These are phyloP conservation scores for Leptopilina boulardi DNA, from an alignment of 1,140 invertebrate genomes.

Conservation along the genomic window DNA sequence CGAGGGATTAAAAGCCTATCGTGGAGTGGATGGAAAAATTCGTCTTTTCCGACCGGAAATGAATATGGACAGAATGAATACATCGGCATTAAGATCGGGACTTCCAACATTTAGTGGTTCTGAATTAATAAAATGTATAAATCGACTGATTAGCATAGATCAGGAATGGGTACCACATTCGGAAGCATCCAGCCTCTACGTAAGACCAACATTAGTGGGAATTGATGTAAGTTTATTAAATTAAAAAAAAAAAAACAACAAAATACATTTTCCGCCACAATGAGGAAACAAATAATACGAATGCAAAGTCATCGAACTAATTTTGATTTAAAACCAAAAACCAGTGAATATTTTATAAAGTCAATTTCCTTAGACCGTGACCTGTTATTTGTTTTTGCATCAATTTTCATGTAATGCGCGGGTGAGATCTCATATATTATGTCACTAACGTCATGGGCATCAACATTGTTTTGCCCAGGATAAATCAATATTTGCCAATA, in stretches of 20 bases:
- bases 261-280: not conserved
- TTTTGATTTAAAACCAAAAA: constrained; percentile 5
- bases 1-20: constrained; percentile 99
- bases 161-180: constrained; percentile 98
- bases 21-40: constrained; percentile 94
- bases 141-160: constrained; percentile 92
- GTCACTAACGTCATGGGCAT: constrained; percentile 55
- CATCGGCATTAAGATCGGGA: constrained; percentile 88
- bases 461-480: constrained; percentile 9
- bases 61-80: constrained; percentile 96
- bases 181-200: constrained; percentile 92
- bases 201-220: constrained; percentile 97
- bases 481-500: not conserved
- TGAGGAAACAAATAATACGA: not conserved
- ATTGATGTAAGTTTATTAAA: constrained; percentile 88
- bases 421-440: too few species aligned
- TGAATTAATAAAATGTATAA: constrained; percentile 92
- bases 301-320: constrained; percentile 9
- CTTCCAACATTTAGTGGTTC: constrained; percentile 93
- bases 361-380: not conserved
- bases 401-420: not conserved
- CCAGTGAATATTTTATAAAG: not conserved
- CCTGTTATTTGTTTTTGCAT: constrained; percentile 19
- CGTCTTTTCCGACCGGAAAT: constrained; percentile 95
- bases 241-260: not conserved